Base-by-base conservation (phyloP, 2,888 invertebrate species). In the Caenorhabditis afra region DNA sequence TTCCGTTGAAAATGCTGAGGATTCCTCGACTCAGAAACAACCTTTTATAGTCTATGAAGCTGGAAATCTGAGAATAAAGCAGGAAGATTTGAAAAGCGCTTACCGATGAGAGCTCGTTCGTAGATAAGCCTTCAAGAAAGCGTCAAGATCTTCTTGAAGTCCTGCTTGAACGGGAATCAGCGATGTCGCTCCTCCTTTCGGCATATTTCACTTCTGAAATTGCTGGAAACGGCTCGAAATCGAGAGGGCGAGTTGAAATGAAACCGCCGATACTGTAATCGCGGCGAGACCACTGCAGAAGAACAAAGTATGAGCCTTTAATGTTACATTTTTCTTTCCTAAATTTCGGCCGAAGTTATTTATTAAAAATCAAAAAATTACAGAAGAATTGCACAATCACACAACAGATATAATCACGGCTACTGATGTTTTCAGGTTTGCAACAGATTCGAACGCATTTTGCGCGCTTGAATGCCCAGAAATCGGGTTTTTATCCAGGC, bases 101-200 rank as follows among this genome's bases (percentile, higher is more conserved):
- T 11, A 73, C 73, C 73, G 47, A 3, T 39, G 41, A 12, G 73
- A 20, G n/a, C 49, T 39, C 8, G 57, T 8, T n/a, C 55, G 5
- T 11, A 78, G 16, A 55, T 71, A 78, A 2, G 66, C 47, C 8
- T 41, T 52, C 18, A 71, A 16, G 37, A 71, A 71, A 3, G 3
- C 14, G 14, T 71, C 61, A 12, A 78, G 44, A 39, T 78, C 78
- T 12, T 55, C 55, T 3, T 49, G 61, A 14, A 78, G 47, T 3
- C 78, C 78, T 22, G 78, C 78, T 4, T 10, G 23, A 47, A 78
- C 78, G 8, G 71, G 65, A 14, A 50, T 44, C 49, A 78, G 22
- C 39, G 71, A 66, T 0, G 66, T 62, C 7, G 55, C 62, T 3
- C 78, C 78, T 14, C 78, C 78, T 23, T 71, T 78, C 20, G 78